phyloP scores from a whole-genome alignment of 2,888 invertebrate species.

The Lasioglossum calceatum region DNA sequence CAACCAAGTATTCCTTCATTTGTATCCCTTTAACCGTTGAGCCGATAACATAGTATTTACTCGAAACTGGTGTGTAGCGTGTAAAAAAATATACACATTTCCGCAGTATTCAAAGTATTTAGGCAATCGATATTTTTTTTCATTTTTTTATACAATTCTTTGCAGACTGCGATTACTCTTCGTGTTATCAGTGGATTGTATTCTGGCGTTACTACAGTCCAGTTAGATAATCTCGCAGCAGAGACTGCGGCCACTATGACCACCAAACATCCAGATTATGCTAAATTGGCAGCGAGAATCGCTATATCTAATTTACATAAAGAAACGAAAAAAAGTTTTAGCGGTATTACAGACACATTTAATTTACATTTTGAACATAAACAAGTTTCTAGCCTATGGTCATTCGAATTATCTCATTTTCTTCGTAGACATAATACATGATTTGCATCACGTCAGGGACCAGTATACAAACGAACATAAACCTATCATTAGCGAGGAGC shows the following conservation, averaged over 20 bases:
- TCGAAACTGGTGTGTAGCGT: too few relatives aligned
- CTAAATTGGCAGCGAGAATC: slow-evolving; percentile 94
- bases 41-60: neutral
- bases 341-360: slow-evolving; percentile 86
- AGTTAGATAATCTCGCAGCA: slow-evolving; percentile 98
- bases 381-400: neutral
- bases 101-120: slow-evolving; percentile 30
- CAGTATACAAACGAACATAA: slow-evolving; percentile 89
- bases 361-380: neutral
- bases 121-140: neutral
- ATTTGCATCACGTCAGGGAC: slow-evolving; percentile 92
- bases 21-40: neutral
- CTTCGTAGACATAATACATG: slow-evolving; percentile 94
- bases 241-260: slow-evolving; percentile 99
- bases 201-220: slow-evolving; percentile 98
- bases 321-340: slow-evolving; percentile 97
- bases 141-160: slow-evolving; percentile 26
- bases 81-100: slow-evolving; percentile 7
- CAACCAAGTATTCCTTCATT: slow-evolving; percentile 5
- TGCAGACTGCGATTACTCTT: slow-evolving; percentile 91
- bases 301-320: slow-evolving; percentile 99
- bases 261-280: slow-evolving; percentile 98
- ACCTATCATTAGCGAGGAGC: slow-evolving; percentile 95
- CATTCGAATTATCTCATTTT: neutral
- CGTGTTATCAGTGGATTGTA: slow-evolving; percentile 98